Base-by-base conservation (phyloP, 2,797 vertebrate genomes). In the Momotus momota region DNA sequence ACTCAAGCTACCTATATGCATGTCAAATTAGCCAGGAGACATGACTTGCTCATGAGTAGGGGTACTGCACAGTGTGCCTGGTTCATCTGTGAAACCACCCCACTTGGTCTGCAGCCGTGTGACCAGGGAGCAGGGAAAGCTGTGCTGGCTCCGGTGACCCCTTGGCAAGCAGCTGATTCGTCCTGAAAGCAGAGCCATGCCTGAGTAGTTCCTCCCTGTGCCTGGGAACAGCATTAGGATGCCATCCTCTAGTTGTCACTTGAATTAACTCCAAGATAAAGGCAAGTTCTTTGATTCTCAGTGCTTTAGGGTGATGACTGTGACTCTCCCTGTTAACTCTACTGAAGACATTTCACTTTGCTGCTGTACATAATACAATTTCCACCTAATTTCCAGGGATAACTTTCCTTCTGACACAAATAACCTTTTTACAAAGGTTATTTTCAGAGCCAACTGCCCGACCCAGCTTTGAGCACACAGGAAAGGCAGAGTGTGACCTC, bases 21-120 rank as follows among this genome's bases (percentile, higher is more conserved):
- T 46, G n/a, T 14, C 23, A 41, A 65, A 74, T 58, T 23, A 80
- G 51, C 25, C 52, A 48, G 45, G 38, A 79, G 58, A 38, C 3
- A 3, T 0, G 3, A 62, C 35, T n/a, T 55, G 57, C 51, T 58
- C 2, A 0, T 4, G 23, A 90, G n/a, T 38, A 60, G 29, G 13
- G 21, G 40, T 31, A 31, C 22, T 1, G 2, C 22, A 48, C 46
- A 54, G 69, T 40, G 45, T 1, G 54, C 41, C n/a, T 0, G 0
- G 33, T 33, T 49, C 33, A 27, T 19, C 45, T 23, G 15, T 6
- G 12, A 54, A 65, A n/a, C n/a, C 13, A 54, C 14, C 25, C 15
- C 3, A 5, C 23, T 18, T 7, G 46, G 17, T 65, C 54, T 18
- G 70, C 45, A 86, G 66, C 54, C 40, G 49, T 3, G 6, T 0